Evolutionary conservation across 1,140 invertebrate genomes (phyloP).

Genomic region (Philaenus spumarius): DNA sequence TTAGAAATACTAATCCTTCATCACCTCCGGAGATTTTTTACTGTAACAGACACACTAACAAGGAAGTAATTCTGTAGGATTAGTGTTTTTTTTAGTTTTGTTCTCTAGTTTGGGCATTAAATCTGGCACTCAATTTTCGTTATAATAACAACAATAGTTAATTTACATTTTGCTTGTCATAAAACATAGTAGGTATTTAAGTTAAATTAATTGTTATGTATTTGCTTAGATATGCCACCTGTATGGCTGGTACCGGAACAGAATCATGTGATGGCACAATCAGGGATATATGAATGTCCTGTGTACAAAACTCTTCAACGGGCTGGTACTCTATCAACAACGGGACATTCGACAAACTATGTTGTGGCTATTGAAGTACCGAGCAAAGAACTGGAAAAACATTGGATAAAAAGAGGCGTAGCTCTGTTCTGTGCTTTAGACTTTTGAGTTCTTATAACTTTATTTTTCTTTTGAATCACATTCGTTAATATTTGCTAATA

Average conservation of each 20-base stretch:
- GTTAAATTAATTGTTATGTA: too few species aligned
- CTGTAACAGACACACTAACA: too few species aligned
- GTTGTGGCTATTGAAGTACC: slow-evolving; percentile 63
- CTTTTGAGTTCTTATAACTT: slow-evolving; percentile 44
- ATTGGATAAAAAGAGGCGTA: slow-evolving; percentile 74
- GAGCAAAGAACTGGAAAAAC: slow-evolving; percentile 49
- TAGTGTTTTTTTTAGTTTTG: too few species aligned
- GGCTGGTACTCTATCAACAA: slow-evolving; percentile 63
- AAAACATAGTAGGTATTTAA: too few species aligned
- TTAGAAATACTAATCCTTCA: too few species aligned
- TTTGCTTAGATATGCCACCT: slow-evolving; percentile 50
- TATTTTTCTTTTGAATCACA: too few species aligned
- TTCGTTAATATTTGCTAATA: too few species aligned
- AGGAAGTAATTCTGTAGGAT: too few species aligned
- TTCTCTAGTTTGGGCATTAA: too few species aligned
- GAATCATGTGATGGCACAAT: slow-evolving; percentile 38
- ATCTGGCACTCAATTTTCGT: too few species aligned
- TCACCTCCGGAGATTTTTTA: too few species aligned
- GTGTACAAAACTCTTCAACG: slow-evolving; percentile 67
- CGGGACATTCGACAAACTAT: slow-evolving; percentile 76
- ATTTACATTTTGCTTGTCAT: neutral
- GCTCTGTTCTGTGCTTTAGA: slow-evolving; percentile 69
- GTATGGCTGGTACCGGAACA: slow-evolving; percentile 54
- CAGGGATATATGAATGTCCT: slow-evolving; percentile 57
- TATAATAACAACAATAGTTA: too few species aligned